phyloP scores from a whole-genome alignment of 2,113 vertebrate species.

The Nibea coibor region DNA sequence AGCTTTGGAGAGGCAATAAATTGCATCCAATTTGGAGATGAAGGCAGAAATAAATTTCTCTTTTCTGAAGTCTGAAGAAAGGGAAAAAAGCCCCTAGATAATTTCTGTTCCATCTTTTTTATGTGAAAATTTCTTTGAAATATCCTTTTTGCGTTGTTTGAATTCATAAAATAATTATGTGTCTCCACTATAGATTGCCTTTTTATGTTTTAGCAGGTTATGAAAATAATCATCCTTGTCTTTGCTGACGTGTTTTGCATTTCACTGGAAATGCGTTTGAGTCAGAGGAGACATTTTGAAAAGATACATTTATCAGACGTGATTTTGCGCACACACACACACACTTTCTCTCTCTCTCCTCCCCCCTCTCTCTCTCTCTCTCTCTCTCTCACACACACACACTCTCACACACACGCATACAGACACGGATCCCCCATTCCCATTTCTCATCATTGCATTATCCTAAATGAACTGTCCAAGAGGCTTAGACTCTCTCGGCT shows the following conservation, averaged over 20 bases:
- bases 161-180: constrained; percentile 82
- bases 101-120: constrained; percentile 80
- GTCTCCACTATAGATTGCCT: constrained; percentile 73
- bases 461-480: constrained; percentile 80
- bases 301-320: constrained; percentile 77
- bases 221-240: constrained; percentile 84
- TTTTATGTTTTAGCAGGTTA: constrained; percentile 79
- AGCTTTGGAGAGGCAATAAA: constrained; percentile 89
- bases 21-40: constrained; percentile 91
- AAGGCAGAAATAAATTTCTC: constrained; percentile 89
- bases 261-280: constrained; percentile 73
- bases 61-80: constrained; percentile 86
- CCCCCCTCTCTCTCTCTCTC: too few species aligned
- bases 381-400: constrained; percentile 32
- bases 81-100: constrained; percentile 75
- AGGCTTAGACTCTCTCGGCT: constrained; percentile 69
- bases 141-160: constrained; percentile 79
- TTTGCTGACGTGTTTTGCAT: constrained; percentile 75
- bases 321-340: constrained; percentile 59
- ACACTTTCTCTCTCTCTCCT: not conserved
- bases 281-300: constrained; percentile 72
- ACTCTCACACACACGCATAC: constrained; percentile 43
- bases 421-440: constrained; percentile 27
- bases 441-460: constrained; percentile 74
- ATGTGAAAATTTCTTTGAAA: constrained; percentile 82